Base-by-base conservation (phyloP, 2,113 vertebrate species). In the Heloderma charlesbogerti region DNA sequence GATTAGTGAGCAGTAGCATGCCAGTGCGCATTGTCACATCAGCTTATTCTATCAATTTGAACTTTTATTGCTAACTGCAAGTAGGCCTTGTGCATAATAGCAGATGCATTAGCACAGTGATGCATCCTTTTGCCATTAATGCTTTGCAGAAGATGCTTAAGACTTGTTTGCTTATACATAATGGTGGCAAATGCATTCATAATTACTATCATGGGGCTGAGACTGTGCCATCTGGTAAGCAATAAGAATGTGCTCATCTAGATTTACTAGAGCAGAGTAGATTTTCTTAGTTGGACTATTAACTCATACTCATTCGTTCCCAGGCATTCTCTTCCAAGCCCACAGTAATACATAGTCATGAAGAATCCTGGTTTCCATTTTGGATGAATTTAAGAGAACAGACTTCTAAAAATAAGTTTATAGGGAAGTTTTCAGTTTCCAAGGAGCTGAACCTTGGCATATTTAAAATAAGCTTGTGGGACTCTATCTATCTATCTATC, bases 91-190 rank as follows among this genome's bases (percentile, higher is more conserved):
- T 90, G 78, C 92, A 91, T 91, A 93, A 91, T 82, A 94, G 45
- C 67, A 89, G 80, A 78, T 91, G 92, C 89, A 90, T 94, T 95
- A 94, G 92, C 72, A 95, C 51, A 93, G 63, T 91, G 94, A 85
- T 89, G 71, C 20, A 95, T 93, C 72, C 54, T 91, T 92, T 93
- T 84, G 48, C 86, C 91, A 95, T 48, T 92, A 94, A 96, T 93
- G 78, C 34, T 79, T 92, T 94, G 85, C 40, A 89, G 77, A 94
- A 94, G 48, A 91, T 89, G 82, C 92, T 94, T 94, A 96, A 96
- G 93, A 93, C 66, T 94, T 96, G 92, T 96, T 96, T 97, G 90
- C 93, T 95, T 96, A 93, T 88, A 88, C 51, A 85, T 94, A 96
- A 95, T 94, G 81, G 84, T 93, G 83, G 63, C 89, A 95, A 97